Evolutionary conservation across 2,797 vertebrate species (phyloP), one percentile per base, ranked within the genome.

Genomic region (Tadarida brasiliensis): DNA sequence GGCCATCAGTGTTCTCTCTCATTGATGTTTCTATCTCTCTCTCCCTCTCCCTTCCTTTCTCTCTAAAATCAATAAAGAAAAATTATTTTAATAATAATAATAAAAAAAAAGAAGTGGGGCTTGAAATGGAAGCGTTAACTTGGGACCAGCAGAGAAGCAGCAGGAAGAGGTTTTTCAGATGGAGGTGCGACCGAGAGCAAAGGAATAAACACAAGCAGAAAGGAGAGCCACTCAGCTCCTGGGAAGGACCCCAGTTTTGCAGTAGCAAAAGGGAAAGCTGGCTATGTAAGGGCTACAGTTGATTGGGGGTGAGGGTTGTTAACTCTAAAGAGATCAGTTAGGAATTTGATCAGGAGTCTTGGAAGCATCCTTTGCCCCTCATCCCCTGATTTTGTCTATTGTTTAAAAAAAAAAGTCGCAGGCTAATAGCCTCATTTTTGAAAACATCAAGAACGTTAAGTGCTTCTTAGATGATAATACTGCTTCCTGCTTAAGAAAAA

Each of bases 401-500:
- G 3, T 59, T 70, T 39, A 78, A 84, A 49, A 35, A 39, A 70
- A 74, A 67, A 54, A 4, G 33, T 39, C 16, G 3, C 35, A 82
- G 20, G 22, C 11, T 61, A 15, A 91, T 91, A 39, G 20, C 83
- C 51, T 90, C 28, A n/a, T 70, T 56, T 44, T 49, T 22, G 51
- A 67, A 67, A 71, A 90, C 49, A 59, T 65, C 22, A 87, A 39
- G 86, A 97, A 49, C 15, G 0, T 77, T 61, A 73, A 93, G 81
- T 98, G 92, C 78, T 94, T 30, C 89, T 65, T 96, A 89, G 68
- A 35, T 93, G 20, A 16, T 11, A 1, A 65, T 76, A 82, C 26
- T 87, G 7, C 61, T 12, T 11, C 91, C 86, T 76, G 22, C 76
- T 57, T 88, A 71, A 26, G 83, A 81, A 65, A 96, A 87, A 81